Percentiles rank a stretch among this genome's conserved stretches.
These are phyloP conservation scores for Drosophila subsilvestris DNA, from an alignment of 2,888 invertebrate genomes.

Conservation along the genomic window DNA sequence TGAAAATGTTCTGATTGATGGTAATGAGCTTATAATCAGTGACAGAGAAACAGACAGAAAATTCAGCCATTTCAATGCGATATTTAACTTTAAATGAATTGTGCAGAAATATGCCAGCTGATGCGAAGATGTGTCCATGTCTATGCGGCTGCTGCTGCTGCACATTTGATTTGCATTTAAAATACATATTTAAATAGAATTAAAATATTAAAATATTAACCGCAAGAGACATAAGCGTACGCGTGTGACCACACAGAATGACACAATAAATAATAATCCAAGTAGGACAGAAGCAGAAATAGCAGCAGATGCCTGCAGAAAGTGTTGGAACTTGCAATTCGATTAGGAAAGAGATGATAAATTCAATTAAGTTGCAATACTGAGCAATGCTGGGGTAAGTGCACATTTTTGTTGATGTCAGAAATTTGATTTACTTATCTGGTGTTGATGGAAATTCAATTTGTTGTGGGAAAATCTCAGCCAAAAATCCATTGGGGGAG, in stretches of 20 bases:
- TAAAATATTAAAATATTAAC: neutral
- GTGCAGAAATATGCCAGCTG: too few species aligned
- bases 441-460: neutral
- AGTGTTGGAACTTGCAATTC: conserved; percentile 2
- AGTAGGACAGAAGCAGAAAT: neutral
- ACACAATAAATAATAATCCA: neutral
- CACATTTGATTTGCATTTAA: neutral
- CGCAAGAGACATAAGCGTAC: neutral
- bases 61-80: neutral
- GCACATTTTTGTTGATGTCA: neutral
- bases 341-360: neutral
- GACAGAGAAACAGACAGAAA: too few species aligned
- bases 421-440: neutral
- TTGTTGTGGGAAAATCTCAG: neutral
- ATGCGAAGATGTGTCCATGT: neutral
- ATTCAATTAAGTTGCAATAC: neutral
- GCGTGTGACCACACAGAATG: neutral
- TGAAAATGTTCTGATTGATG: conserved; percentile 7
- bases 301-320: neutral
- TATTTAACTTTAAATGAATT: neutral
- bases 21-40: conserved; percentile 10
- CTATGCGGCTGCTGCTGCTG: neutral
- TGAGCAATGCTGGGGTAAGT: conserved; percentile 3
- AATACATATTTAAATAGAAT: too few species aligned
- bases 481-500: neutral